These are phyloP conservation scores for Thysanoteuthis rhombus DNA, from an alignment of 2,888 invertebrate genomes.

Conservation along the genomic window DNA sequence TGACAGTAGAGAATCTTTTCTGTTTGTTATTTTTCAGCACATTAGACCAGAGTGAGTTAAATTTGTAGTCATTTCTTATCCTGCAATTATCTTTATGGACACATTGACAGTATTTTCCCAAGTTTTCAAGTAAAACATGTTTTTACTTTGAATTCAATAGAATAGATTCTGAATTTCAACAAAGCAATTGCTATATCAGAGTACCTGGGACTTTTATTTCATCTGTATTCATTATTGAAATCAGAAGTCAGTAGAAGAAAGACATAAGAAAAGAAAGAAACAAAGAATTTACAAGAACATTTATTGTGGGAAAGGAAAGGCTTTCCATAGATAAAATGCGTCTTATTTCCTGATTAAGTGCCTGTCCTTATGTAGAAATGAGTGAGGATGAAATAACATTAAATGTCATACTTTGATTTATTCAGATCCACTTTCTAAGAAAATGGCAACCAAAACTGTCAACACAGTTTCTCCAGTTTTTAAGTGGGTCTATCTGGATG, in stretches of 20 bases:
- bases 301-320: neutral
- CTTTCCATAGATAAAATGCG: neutral
- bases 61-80: neutral
- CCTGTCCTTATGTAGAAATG: no score
- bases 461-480: no score
- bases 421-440: no score
- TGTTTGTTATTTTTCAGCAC: neutral
- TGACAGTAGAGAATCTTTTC: neutral
- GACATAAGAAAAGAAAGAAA: neutral
- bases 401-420: no score
- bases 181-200: neutral
- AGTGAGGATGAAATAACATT: no score
- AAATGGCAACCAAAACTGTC: no score
- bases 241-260: neutral
- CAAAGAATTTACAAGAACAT: neutral
- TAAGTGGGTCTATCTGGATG: no score
- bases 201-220: neutral
- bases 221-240: neutral
- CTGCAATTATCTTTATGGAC: neutral
- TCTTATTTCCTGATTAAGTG: no score
- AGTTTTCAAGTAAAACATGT: neutral
- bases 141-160: neutral
- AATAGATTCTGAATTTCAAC: constrained; percentile 12
- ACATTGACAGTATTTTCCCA: neutral
- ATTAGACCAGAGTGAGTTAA: neutral